Base-by-base conservation (phyloP, 1,140 invertebrate genomes). In the Drosophila ogumai region DNA sequence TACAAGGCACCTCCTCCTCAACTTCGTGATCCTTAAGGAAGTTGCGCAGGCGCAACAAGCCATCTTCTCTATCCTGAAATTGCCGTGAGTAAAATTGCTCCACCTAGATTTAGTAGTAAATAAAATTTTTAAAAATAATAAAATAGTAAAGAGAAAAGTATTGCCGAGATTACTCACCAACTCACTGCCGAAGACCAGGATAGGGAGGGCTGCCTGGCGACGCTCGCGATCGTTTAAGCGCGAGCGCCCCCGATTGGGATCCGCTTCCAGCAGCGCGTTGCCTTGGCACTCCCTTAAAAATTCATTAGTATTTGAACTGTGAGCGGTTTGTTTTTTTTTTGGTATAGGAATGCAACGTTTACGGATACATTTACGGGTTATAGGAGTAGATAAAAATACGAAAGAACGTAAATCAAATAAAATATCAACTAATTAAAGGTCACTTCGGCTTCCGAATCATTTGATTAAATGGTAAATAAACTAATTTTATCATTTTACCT, bases 41-140 rank as follows among this genome's bases (percentile, higher is more conserved):
- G 57, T 96, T 95, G 44, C 96, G 95, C 6, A 98, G 93, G 15
- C 95, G 94, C 69, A 96, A 94, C 17, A 99, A 86, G 0, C 97
- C 97, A 81, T 98, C 97, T 90, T 99, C 98, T 86, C 98, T 97
- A 90, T 98, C 97, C 15, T 97, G 95, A 93, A 97, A 99, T 80
- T 97, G 97, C 91, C 98, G 98, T 2, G 97, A 98, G 91, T 98
- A 98, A 92, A 98, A 97, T 92, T 98, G 98, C 91, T 98, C 97
- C 5, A 98, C 96, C 97, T 98, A 78, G 1, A 54, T 28, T 5
- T 6, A 5, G 5, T 28, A 28, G 25, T 28, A 28, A 28, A 28
- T 28, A 28, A 28, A 28, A 6, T 28, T 28, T 5, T 28, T 28
- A 28, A 28, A 6, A 28, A 6, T 28, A 50, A 7, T 19, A 32